Evolutionary conservation across 1,140 invertebrate species (phyloP).

Genomic region (Saxidomus purpurata): DNA sequence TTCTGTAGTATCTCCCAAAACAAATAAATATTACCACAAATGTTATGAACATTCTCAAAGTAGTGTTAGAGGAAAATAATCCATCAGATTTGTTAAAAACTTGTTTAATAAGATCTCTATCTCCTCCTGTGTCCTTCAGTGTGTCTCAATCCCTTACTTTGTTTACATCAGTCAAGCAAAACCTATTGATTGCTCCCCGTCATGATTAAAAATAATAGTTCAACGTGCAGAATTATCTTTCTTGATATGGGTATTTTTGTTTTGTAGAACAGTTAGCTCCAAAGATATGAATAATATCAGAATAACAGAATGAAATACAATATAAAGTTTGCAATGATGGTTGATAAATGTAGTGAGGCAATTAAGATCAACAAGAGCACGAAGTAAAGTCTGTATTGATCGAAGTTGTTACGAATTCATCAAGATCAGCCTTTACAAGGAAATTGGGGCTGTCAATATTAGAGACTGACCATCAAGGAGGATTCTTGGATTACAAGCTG

Average conservation of each 20-base stretch:
- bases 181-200: conserved; percentile 24
- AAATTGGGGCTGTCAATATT: not conserved
- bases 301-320: not conserved
- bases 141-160: not conserved
- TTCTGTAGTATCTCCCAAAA: not conserved
- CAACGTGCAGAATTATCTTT: not conserved
- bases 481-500: no score
- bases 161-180: conserved; percentile 33
- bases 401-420: conserved; percentile 7
- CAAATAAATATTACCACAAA: not conserved
- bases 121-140: not conserved
- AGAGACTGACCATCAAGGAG: conserved; percentile 15
- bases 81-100: not conserved
- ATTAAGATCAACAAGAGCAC: not conserved
- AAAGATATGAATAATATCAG: not conserved
- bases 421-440: not conserved
- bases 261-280: not conserved
- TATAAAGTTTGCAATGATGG: not conserved
- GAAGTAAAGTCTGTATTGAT: not conserved
- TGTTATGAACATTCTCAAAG: not conserved
- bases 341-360: not conserved
- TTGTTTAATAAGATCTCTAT: not conserved
- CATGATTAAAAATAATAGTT: conserved; percentile 18
- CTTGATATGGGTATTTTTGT: not conserved
- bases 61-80: not conserved